Evolutionary conservation across 2,113 vertebrate species (phyloP).

Genomic region (Cyprinodon variegatus): DNA sequence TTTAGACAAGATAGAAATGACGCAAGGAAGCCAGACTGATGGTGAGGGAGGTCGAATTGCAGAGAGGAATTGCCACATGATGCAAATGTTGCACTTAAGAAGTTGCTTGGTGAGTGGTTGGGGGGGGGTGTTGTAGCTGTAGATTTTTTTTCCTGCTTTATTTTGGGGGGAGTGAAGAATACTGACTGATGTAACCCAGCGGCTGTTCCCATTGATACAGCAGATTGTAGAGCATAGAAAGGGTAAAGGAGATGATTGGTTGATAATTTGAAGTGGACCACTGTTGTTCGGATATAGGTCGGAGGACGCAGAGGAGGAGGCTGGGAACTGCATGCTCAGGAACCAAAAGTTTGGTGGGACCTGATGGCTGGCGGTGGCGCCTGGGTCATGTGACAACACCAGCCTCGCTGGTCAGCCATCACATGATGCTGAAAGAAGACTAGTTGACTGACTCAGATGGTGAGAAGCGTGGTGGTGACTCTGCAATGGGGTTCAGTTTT

Average conservation of each 20-base stretch:
- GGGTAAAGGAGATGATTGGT: slow-evolving; percentile 93
- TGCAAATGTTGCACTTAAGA: slow-evolving; percentile 86
- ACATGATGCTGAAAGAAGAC: slow-evolving; percentile 99
- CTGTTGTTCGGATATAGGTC: slow-evolving; percentile 97
- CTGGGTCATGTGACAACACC: slow-evolving; percentile 99
- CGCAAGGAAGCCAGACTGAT: slow-evolving; percentile 97
- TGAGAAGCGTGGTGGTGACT: slow-evolving; percentile 99
- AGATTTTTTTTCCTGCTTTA: slow-evolving; percentile 94
- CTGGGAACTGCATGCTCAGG: slow-evolving; percentile 99
- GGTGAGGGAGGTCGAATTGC: slow-evolving; percentile 99
- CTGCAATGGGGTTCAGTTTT: slow-evolving; percentile 99
- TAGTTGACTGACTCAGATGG: slow-evolving; percentile 99
- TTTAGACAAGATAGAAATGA: slow-evolving; percentile 99
- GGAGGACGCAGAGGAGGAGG: slow-evolving; percentile 88
- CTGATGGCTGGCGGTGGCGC: slow-evolving; percentile 95
- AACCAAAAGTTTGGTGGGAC: slow-evolving; percentile 98
- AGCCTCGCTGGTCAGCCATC: slow-evolving; percentile 99
- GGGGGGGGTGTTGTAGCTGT: slow-evolving; percentile 82
- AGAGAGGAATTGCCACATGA: slow-evolving; percentile 99
- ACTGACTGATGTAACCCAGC: slow-evolving; percentile 89
- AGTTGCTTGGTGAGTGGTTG: slow-evolving; percentile 94
- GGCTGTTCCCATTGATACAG: slow-evolving; percentile 92
- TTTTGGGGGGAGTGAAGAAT: slow-evolving; percentile 87
- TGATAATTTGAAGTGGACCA: slow-evolving; percentile 93
- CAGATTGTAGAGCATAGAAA: slow-evolving; percentile 95